phyloP scores from a whole-genome alignment of 2,113 vertebrate species.

The Mirza zaza region DNA sequence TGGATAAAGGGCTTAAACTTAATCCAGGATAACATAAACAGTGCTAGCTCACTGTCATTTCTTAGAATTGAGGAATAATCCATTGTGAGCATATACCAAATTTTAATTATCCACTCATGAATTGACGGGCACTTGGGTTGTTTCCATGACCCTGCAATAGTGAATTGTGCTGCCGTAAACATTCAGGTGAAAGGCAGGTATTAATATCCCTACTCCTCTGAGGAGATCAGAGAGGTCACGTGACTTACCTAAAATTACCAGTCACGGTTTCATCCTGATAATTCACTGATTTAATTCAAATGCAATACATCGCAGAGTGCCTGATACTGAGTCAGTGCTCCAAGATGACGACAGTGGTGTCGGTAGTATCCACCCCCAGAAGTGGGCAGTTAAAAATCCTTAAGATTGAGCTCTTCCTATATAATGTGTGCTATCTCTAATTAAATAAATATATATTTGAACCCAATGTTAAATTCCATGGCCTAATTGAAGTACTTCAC shows the following conservation, averaged over 20 bases:
- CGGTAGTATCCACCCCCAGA: neutral
- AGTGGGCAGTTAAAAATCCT: neutral
- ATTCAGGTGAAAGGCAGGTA: neutral
- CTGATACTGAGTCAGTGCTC: neutral
- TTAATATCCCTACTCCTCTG: neutral
- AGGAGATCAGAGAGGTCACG: neutral
- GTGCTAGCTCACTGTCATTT: no score
- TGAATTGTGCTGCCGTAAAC: no score
- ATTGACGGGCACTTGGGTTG: no score
- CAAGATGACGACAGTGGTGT: neutral
- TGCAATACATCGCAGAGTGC: neutral
- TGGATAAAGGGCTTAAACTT: no score
- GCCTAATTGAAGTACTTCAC: neutral
- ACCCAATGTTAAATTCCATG: neutral
- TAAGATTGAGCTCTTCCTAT: neutral
- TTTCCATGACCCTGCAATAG: no score
- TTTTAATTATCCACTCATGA: no score
- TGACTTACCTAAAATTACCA: neutral
- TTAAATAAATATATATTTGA: neutral
- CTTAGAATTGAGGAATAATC: no score
- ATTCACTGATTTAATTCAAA: neutral
- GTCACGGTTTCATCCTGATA: neutral
- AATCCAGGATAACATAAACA: no score
- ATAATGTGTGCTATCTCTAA: neutral
- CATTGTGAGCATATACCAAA: no score